Percentiles rank a stretch among this genome's conserved stretches.
Conservation (phyloP, 2,113 vertebrate species). For the Speoplatyrhinus poulsoni region DNA sequence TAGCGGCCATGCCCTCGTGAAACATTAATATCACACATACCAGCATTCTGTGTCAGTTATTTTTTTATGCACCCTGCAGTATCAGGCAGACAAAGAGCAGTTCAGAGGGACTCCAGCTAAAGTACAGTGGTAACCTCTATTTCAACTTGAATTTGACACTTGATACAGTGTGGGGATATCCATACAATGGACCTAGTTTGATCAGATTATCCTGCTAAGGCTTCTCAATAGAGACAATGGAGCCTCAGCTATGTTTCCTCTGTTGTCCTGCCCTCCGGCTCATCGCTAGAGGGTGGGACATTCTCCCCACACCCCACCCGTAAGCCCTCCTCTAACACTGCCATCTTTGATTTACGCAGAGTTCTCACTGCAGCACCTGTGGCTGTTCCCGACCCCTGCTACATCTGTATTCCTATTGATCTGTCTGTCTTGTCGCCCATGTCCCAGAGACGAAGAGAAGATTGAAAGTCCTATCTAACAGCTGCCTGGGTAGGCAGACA, state of each 20-base stretch:
- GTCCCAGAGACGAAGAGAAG: constrained; percentile 38
- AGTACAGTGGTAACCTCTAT: background rate
- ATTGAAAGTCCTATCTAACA: constrained; percentile 54
- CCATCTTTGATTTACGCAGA: constrained; percentile 44
- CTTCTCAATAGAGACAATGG: background rate
- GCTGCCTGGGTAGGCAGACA: constrained; percentile 44
- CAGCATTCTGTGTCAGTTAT: background rate
- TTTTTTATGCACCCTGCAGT: background rate
- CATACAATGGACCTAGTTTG: background rate
- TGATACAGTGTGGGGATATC: background rate
- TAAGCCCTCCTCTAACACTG: constrained; percentile 12
- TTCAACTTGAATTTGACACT: constrained; percentile 1
- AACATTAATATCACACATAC: background rate
- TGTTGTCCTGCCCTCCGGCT: background rate
- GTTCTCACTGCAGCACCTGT: constrained; percentile 25
- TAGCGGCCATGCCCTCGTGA: background rate
- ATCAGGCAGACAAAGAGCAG: background rate
- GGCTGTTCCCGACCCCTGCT: constrained; percentile 26
- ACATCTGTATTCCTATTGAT: constrained; percentile 59
- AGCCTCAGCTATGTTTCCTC: background rate
- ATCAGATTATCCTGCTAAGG: background rate
- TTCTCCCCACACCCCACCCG: background rate
- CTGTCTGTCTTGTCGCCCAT: constrained; percentile 45
- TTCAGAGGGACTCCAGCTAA: background rate
- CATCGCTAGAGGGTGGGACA: no score